These are phyloP conservation scores for Pardosa pseudoannulata DNA, from an alignment of 2,888 invertebrate species.

Conservation along the genomic window DNA sequence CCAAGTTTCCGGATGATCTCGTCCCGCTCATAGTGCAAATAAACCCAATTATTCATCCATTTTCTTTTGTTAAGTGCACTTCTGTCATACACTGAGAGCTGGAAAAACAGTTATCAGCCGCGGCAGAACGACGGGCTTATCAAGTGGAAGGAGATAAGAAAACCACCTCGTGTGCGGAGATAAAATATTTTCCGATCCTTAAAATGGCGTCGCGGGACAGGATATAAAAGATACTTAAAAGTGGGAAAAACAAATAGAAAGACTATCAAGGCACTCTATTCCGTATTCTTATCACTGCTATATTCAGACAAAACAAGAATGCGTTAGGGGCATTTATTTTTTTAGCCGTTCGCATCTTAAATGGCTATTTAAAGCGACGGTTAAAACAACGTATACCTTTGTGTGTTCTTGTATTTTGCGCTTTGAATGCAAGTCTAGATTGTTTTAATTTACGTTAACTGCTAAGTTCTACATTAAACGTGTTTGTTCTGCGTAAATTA, in stretches of 20 bases:
- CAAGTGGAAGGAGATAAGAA: constrained; percentile 27
- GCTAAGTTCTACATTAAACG: too few species aligned
- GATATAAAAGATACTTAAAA: neutral
- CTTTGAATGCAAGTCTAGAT: too few species aligned
- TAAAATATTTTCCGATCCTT: constrained; percentile 40
- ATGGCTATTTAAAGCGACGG: too few species aligned
- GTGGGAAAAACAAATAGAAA: constrained; percentile 6
- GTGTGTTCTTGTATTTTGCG: too few species aligned
- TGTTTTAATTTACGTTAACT: too few species aligned
- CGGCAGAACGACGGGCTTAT: constrained; percentile 34
- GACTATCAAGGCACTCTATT: neutral
- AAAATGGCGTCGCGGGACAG: constrained; percentile 40
- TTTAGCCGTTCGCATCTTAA: too few species aligned
- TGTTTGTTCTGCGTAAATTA: too few species aligned
- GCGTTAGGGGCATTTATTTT: too few species aligned
- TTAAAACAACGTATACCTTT: too few species aligned
- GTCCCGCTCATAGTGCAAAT: neutral
- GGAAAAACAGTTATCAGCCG: constrained; percentile 16
- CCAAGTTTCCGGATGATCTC: neutral
- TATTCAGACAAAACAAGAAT: neutral
- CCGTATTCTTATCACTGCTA: neutral
- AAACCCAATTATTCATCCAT: neutral
- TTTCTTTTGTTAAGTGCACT: neutral
- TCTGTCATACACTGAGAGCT: neutral
- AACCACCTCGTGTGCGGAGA: constrained; percentile 28